Base-by-base conservation (phyloP, 2,797 vertebrate species). In the Clarias laeviceps region DNA sequence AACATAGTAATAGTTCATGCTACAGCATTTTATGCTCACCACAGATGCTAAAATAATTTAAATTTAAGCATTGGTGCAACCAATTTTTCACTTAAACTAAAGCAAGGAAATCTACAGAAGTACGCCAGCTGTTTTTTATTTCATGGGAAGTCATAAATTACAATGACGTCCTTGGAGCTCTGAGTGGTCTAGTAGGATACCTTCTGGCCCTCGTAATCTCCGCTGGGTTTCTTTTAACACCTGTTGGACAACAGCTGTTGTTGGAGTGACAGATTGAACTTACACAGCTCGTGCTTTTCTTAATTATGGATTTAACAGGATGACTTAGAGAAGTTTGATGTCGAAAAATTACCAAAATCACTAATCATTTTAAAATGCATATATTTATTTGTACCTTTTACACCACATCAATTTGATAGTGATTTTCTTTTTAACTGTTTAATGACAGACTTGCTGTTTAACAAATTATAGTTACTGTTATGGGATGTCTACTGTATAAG, bases 81-180 rank as follows among this genome's bases (percentile, higher is more conserved):
- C 24, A 32, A 78, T 15, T 37, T 61, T 40, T 72, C 14, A 12
- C 32, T 65, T 20, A 20, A 54, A 45, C 34, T 50, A 61, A 20
- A n/a, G 37, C 56, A 34, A 50, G 27, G 56, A 70, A 78, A 32
- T 8, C 80, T 70, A 34, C 59, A 50, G 29, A 61, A 88, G 64
- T 59, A 45, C 4, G 32, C 20, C 65, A 85, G 82, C 83, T 89
- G 87, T 82, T 86, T 87, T 84, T 74, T 83, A 59, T 86, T 61
- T 79, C 68, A 86, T 29, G 82, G 85, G 84, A 89, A 89, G 79
- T 70, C 74, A 84, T 90, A 89, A 89, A 88, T 90, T 84, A 88
- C 69, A 54, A 66, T 56, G 12, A 77, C 78, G 59, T 69, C 72
- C 77, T 85, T 85, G 77, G 64, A 79, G 59, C 74, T 57, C 20